A percentile compares a stretch with the other conserved stretches of the same genome.
These are phyloP conservation scores for Tinamus guttatus DNA, from an alignment of 2,113 vertebrate genomes.

Conservation along the genomic window DNA sequence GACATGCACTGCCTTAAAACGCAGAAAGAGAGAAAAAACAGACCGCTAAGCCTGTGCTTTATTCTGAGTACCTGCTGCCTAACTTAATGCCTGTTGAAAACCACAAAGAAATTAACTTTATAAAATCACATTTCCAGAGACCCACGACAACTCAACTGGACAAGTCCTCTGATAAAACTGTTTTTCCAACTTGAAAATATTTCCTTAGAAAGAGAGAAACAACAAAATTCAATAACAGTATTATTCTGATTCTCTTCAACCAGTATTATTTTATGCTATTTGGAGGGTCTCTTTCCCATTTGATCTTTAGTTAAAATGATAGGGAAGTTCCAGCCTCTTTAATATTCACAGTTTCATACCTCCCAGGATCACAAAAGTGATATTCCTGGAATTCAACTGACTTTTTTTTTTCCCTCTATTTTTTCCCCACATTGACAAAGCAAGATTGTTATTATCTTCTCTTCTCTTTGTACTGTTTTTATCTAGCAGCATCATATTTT, in stretches of 20 bases:
- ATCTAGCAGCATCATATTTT: neutral
- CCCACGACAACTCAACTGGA: neutral
- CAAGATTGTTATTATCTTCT: neutral
- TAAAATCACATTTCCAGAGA: neutral
- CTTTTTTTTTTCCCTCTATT: fast-evolving
- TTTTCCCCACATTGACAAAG: neutral
- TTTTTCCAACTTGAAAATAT: neutral
- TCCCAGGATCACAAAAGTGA: neutral
- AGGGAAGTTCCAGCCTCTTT: slow-evolving; percentile 1
- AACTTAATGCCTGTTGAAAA: neutral
- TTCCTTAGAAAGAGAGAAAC: neutral
- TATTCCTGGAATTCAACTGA: neutral
- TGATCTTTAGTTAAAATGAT: slow-evolving; percentile 3
- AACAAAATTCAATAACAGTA: neutral
- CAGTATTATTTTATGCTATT: neutral
- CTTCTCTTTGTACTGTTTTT: neutral
- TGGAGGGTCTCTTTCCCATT: neutral
- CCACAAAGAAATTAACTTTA: neutral
- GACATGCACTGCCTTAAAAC: neutral
- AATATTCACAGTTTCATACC: neutral
- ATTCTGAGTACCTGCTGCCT: neutral
- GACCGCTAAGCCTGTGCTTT: neutral
- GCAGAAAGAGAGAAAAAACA: neutral
- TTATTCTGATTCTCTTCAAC: neutral
- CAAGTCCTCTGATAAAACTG: neutral